Evolutionary conservation across 2,797 vertebrate species (phyloP).

Genomic region (Etheostoma nigrum): DNA sequence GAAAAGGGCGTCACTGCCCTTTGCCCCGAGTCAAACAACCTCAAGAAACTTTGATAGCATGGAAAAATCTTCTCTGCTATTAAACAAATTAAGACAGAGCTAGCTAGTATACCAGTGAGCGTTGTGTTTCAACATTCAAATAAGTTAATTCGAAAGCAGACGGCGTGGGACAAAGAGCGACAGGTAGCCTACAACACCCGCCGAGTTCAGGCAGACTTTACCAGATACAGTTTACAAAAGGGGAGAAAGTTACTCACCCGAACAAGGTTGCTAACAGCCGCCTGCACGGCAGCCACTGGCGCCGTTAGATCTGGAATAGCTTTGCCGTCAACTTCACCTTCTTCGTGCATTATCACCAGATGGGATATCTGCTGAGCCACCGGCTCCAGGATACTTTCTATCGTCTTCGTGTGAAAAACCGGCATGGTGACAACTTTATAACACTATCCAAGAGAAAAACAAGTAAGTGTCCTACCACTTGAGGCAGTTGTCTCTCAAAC

Average conservation of each 20-base stretch:
- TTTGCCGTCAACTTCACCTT: conserved; percentile 98
- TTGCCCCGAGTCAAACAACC: conserved; percentile 65
- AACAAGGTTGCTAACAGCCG: conserved; percentile 98
- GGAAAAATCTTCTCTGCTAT: no score
- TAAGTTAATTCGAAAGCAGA: not conserved
- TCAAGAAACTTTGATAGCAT: conserved; percentile 40
- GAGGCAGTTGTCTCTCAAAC: conserved; percentile 43
- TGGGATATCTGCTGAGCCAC: conserved; percentile 99
- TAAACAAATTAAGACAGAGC: rapidly evolving
- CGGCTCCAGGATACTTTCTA: conserved; percentile 98
- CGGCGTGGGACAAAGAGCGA: conserved; percentile 72
- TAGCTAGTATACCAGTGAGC: not conserved
- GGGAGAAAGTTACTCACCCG: conserved; percentile 86
- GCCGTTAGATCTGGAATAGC: conserved; percentile 95
- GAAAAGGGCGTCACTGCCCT: conserved; percentile 81
- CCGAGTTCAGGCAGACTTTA: conserved; percentile 25
- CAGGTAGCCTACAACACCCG: conserved; percentile 85
- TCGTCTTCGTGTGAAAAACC: conserved; percentile 98
- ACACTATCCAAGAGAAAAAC: conserved; percentile 61
- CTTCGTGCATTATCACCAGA: conserved; percentile 99
- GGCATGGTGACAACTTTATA: conserved; percentile 89
- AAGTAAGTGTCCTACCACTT: conserved; percentile 16
- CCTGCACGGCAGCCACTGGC: conserved; percentile 96
- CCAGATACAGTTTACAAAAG: not conserved
- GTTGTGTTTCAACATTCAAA: not conserved